phyloP scores from a whole-genome alignment of 1,140 invertebrate genomes.

The Trichogramma pretiosum region DNA sequence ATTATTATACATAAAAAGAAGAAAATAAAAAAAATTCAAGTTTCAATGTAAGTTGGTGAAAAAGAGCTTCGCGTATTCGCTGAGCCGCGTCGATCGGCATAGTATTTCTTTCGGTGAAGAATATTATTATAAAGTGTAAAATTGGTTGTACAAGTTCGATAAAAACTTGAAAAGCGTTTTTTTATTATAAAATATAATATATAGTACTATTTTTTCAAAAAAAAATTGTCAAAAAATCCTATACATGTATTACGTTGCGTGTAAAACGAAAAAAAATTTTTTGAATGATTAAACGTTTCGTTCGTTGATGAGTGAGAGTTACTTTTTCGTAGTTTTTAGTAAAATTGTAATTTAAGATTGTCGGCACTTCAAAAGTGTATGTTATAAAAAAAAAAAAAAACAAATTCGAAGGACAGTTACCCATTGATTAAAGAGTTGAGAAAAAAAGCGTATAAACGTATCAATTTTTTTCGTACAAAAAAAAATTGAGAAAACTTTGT shows the following conservation, averaged over 20 bases:
- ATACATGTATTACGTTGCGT: conserved; percentile 18
- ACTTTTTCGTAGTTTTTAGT: conserved; percentile 11
- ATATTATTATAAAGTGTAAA: too few species aligned
- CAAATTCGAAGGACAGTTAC: too few species aligned
- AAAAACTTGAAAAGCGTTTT: conserved; percentile 10
- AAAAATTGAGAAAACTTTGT: conserved; percentile 6
- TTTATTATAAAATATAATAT: conserved; percentile 8
- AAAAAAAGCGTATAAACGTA: conserved; percentile 5
- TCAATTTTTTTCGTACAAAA: not conserved
- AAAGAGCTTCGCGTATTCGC: too few species aligned
- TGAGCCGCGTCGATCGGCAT: too few species aligned
- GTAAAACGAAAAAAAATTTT: conserved; percentile 4
- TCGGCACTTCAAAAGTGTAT: too few species aligned
- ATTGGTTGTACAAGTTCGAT: conserved; percentile 6
- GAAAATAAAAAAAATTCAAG: not conserved
- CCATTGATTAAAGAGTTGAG: conserved; percentile 12
- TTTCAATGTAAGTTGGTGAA: not conserved
- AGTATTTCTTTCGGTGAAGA: too few species aligned
- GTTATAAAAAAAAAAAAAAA: too few species aligned
- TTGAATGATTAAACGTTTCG: not conserved
- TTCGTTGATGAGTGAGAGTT: conserved; percentile 17
- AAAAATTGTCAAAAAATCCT: not conserved
- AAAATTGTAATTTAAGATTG: conserved; percentile 7
- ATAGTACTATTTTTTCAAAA: conserved; percentile 9
- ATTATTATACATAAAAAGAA: too few species aligned